Percentiles rank a stretch among this genome's conserved stretches.
phyloP scores from a whole-genome alignment of 2,797 vertebrate genomes.

The Sebastes itinus region DNA sequence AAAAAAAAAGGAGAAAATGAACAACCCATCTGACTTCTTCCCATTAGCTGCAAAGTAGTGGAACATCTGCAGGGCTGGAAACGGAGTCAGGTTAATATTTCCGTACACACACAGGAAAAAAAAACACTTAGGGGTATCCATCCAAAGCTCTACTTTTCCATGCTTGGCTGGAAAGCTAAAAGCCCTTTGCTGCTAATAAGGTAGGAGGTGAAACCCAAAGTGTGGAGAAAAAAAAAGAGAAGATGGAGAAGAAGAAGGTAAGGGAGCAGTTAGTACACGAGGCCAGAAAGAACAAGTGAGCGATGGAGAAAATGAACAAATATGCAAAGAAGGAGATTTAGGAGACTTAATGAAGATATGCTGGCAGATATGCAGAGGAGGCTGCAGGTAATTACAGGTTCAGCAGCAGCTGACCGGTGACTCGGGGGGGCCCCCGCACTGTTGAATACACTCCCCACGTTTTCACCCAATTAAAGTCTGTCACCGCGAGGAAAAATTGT shows the following conservation, averaged over 20 bases:
- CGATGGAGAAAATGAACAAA: background rate
- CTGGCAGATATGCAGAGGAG: background rate
- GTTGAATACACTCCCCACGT: conserved; percentile 2
- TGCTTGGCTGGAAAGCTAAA: background rate
- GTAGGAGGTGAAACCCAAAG: background rate
- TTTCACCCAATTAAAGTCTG: conserved; percentile 42
- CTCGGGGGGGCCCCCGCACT: background rate
- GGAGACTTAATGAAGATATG: background rate
- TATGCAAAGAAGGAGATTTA: background rate
- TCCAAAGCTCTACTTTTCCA: background rate
- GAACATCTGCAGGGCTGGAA: conserved; percentile 5
- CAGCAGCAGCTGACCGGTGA: background rate
- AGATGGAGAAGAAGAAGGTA: background rate
- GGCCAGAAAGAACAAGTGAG: background rate
- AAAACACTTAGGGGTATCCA: background rate
- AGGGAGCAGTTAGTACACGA: background rate
- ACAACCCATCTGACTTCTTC: background rate
- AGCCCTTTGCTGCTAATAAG: background rate
- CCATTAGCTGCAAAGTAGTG: conserved; percentile 19
- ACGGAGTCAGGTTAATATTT: conserved; percentile 12
- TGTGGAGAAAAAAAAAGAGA: background rate
- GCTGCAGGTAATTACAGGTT: conserved; percentile 10
- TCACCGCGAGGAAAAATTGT: conserved; percentile 4
- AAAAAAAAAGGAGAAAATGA: background rate
- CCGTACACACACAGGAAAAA: background rate